Evolutionary conservation across 2,113 vertebrate species (phyloP).

Genomic region (Phainopepla nitens): DNA sequence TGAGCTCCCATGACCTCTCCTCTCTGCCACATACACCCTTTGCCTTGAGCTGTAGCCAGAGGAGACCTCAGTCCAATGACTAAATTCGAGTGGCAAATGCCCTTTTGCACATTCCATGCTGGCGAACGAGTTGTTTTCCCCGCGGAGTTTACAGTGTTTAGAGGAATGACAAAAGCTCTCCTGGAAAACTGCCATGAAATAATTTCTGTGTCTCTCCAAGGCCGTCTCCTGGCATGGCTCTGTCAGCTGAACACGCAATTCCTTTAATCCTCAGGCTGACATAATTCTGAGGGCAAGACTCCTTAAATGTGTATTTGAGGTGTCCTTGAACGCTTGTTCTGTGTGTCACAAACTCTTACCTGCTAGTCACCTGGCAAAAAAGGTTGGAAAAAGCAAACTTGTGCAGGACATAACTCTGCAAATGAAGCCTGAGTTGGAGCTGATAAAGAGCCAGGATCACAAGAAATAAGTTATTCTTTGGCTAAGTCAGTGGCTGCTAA

Average conservation of each 20-base stretch:
- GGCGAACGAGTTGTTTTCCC: neutral
- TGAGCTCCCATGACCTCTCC: neutral
- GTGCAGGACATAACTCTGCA: neutral
- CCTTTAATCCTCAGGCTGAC: neutral
- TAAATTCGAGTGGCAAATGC: neutral
- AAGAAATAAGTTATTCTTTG: neutral
- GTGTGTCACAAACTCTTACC: neutral
- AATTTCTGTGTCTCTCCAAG: neutral
- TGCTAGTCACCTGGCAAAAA: neutral
- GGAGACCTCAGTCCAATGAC: neutral
- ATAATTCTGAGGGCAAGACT: neutral
- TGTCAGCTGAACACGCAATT: neutral
- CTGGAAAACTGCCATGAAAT: neutral
- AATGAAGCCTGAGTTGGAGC: neutral
- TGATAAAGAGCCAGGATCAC: rapidly evolving
- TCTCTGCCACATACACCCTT: neutral
- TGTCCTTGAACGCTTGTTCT: neutral
- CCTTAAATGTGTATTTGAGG: rapidly evolving
- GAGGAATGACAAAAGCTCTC: neutral
- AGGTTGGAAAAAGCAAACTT: neutral
- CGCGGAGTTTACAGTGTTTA: neutral
- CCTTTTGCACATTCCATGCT: neutral
- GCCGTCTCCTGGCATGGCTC: neutral
- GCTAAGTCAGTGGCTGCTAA: neutral
- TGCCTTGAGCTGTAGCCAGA: neutral